Base-by-base conservation (phyloP, 2,888 invertebrate genomes). In the Tachystola acroxantha region DNA sequence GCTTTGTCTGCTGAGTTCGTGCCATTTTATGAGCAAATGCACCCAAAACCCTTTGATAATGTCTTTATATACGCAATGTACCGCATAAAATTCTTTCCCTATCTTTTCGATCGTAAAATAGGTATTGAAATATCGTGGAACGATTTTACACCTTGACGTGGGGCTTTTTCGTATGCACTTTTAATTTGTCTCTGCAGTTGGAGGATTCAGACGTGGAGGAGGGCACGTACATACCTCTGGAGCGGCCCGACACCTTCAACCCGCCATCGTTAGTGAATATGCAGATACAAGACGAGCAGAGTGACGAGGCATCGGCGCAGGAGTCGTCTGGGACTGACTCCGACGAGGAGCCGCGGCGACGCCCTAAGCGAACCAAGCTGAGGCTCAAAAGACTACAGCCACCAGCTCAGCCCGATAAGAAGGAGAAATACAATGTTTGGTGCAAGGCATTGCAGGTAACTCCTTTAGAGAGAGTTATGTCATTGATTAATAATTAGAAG, bases 341-440 rank as follows among this genome's bases (percentile, higher is more conserved):
- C 10, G 91, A 91, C 46, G 89, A 90, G 1, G 91, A 90, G 42
- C 82, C 72, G 1, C 72, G 74, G 10, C 65, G 72, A 10, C 76
- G 74, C 10, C 67, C 78, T 0, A 92, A 92, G 54, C 89, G 89
- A 39, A 88, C 89, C 6, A 82, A 88, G 35, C 51, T 84, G 39
- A 70, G 78, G 3, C 84, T 71, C 26, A 60, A 66, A 32, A 60
- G 71, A 37, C 68, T 71, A 30, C 59, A 61, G 35, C 57, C 62
- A 34, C 67, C 53, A 37, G 34, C 64, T 9, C 79, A 81, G 10
- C 51, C 81, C 0, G 86, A 76, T 11, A 90, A 88, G 50, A 89
- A 88, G 44, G 92, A 91, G 39, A 92, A 92, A 69, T 95, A 94
- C 60, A 93, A 93, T 69, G 89, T 96, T 47, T 96, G 96, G 96